Base-by-base conservation (phyloP, 2,113 vertebrate genomes). In the Myrmecobius fasciatus region DNA sequence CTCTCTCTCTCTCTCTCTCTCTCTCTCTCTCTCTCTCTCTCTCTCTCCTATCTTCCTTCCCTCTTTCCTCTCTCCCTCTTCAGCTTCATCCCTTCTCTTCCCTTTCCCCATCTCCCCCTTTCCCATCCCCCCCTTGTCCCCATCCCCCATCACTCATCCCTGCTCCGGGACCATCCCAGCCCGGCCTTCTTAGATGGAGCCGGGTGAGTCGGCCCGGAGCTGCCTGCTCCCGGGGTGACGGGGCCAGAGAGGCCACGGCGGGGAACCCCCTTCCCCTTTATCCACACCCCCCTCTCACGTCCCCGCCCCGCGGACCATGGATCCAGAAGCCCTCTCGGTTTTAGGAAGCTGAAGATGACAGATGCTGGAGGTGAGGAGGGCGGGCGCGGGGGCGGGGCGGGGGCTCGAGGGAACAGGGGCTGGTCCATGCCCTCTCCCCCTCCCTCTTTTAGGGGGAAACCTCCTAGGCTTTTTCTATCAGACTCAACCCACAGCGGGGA, bases 151-250 rank as follows among this genome's bases (percentile, higher is more conserved):
- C 51, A 46, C 88, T 92, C 52, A 48, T 11, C 51, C 54, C 28
- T 7, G 67, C 90, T 67, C 43, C 53, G 2, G 91, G 91, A 91
- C 93, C 95, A 89, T 67, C 90, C 54, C 48, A 26, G 46, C 49
- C 67, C 3, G 46, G 91, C 53, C 75, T 51, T 94, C 91, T 28
- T 67, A 91, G 67, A 97, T 97, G 98, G 97, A 97, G 94, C 83
- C 20, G 67, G 56, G 52, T 3, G 52, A 93, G 95, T 95, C 97
- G 0, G 94, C 96, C 89, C 90, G 94, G 89, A 97, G 96, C 54
- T 96, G 97, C 93, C 97, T 96, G 91, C 94, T 96, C 53, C 98
- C 97, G 46, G 97, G 97, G 96, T 96, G 96, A 97, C 92, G 31
- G 95, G 48, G 47, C 48, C 53, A 8, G n/a, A 47, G 92, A 49